Evolutionary conservation across 1,140 invertebrate species (phyloP).

Genomic region (Globodera ellingtonae): DNA sequence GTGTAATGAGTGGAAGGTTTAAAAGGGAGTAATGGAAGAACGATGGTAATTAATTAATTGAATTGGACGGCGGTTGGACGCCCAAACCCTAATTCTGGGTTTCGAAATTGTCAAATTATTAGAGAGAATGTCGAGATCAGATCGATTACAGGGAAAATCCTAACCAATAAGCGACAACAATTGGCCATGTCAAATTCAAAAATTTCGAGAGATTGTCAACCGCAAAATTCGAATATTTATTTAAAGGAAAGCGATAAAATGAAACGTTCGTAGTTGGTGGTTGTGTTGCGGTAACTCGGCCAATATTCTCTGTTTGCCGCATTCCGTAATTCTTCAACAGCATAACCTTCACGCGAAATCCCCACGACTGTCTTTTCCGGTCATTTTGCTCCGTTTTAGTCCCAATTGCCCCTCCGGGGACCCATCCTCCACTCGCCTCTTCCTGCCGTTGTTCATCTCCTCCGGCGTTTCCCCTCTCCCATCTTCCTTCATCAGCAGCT

Average conservation of each 20-base stretch:
- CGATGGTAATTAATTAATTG: neutral
- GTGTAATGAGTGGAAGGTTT: neutral
- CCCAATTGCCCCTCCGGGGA: neutral
- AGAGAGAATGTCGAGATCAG: too few species aligned
- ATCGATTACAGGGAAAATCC: too few species aligned
- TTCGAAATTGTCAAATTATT: too few species aligned
- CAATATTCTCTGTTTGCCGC: too few species aligned
- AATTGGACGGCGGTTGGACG: neutral
- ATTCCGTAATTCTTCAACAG: neutral
- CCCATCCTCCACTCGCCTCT: neutral
- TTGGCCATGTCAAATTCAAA: too few species aligned
- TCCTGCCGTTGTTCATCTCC: neutral
- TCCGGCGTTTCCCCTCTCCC: neutral
- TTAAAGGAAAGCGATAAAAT: too few species aligned
- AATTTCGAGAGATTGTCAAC: too few species aligned
- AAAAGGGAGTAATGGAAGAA: neutral
- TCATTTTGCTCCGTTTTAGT: neutral
- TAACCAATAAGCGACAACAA: too few species aligned
- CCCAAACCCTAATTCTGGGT: too few species aligned
- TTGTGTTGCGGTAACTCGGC: too few species aligned
- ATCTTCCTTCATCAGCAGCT: neutral
- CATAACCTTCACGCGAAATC: neutral
- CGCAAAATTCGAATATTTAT: too few species aligned
- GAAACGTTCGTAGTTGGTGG: too few species aligned
- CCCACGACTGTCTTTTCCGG: neutral